A percentile compares a stretch with the other conserved stretches of the same genome.
Conservation (phyloP, 2,797 vertebrate species). For the Lophotriccus pileatus region DNA sequence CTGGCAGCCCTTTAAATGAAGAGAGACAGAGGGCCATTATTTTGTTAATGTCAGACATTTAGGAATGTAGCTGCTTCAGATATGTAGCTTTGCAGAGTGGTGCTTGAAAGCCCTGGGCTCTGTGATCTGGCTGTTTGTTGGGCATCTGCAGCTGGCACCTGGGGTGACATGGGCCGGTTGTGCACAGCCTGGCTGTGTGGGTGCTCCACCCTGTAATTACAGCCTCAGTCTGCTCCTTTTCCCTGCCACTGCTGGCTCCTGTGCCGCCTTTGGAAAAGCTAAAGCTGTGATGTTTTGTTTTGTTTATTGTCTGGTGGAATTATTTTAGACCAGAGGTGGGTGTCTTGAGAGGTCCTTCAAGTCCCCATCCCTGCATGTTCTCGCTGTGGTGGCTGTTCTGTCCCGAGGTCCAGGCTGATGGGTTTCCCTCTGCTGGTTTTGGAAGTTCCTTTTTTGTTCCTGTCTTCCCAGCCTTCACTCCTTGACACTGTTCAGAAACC, state of each 20-base stretch:
- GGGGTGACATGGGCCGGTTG: accelerated
- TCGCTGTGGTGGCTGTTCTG: accelerated
- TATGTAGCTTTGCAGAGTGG: neutral
- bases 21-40: slow-evolving; percentile 31
- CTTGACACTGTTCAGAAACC: neutral
- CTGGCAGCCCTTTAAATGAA: slow-evolving; percentile 19
- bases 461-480: neutral
- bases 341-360: neutral
- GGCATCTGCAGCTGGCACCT: neutral
- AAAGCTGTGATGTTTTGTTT: neutral
- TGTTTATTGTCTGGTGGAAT: neutral
- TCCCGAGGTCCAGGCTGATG: neutral
- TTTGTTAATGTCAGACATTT: neutral
- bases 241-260: neutral
- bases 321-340: neutral
- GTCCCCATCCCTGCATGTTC: neutral
- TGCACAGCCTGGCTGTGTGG: neutral
- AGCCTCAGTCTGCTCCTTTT: neutral
- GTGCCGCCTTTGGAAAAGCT: neutral
- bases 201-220: neutral
- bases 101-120: neutral
- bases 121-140: neutral
- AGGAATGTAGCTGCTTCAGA: neutral
- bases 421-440: neutral
- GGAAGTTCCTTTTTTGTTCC: neutral